These are phyloP conservation scores for Chloroceryle inda DNA, from an alignment of 2,797 vertebrate genomes.

Conservation along the genomic window DNA sequence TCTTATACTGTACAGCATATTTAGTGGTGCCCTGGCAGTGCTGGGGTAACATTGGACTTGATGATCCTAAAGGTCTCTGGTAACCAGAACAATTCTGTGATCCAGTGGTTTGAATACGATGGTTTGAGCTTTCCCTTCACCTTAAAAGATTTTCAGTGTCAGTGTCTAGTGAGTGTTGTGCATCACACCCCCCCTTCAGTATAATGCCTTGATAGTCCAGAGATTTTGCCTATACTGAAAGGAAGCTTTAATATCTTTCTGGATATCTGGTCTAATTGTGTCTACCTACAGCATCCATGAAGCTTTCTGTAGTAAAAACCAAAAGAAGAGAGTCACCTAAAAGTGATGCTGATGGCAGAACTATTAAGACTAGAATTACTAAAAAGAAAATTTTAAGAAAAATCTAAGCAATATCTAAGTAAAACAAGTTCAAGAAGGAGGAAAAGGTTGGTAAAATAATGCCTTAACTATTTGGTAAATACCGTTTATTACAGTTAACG, in stretches of 20 bases:
- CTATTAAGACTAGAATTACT: not conserved
- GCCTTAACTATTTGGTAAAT: not conserved
- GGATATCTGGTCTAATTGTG: not conserved
- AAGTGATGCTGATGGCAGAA: not conserved
- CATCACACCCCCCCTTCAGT: not conserved
- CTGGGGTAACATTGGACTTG: no score
- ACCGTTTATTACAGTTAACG: not conserved
- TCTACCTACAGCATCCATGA: not conserved
- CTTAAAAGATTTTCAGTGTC: not conserved
- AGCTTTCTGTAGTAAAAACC: not conserved
- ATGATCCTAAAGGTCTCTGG: not conserved
- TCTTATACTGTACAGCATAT: not conserved
- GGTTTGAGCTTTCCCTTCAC: not conserved
- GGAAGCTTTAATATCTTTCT: not conserved
- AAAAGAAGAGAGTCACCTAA: not conserved
- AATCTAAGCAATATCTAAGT: not conserved
- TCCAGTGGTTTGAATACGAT: not conserved
- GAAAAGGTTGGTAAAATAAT: not conserved
- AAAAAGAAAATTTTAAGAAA: not conserved
- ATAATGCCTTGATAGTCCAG: not conserved
- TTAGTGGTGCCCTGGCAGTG: no score
- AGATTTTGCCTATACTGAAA: not conserved
- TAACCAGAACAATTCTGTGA: not conserved
- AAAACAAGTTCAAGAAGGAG: not conserved
- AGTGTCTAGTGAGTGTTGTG: rapidly evolving